Evolutionary conservation across 2,888 invertebrate genomes (phyloP), one percentile per base, ranked within the genome.

Genomic region (Atherix ibis): DNA sequence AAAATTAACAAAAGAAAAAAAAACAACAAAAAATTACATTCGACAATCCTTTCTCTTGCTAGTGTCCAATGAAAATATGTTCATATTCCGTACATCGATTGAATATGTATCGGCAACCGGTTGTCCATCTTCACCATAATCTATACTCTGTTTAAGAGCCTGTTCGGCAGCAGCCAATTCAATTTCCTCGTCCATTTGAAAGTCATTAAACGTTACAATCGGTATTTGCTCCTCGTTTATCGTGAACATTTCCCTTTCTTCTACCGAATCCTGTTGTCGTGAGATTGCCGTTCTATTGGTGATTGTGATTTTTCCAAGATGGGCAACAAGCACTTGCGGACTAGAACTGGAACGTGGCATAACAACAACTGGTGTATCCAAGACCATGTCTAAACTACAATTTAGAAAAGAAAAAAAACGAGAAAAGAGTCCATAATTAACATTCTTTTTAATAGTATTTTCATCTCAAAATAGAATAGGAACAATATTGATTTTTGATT

Each of bases 341-440:
- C 87, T 88, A 44, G 69, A 69, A 18, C 77, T 71, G 8, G 74
- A 71, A 41, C 85, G 69, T 0, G 94, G 92, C 34, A 94, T 61
- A 37, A 94, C 81, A 43, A 94, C 71, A 27, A 94, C 87, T 0
- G 95, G 95, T 32, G 88, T 89, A 56, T 91, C 85, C 46, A 94
- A 65, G 40, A 84, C 71, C 32, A 91, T 68, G 55, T 80, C 79
- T 39, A 91, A 63, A 37, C 77, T 58, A 33, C n/a, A n/a, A n/a
- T n/a, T n/a, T n/a, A 8, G 46, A 44, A n/a, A n/a, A n/a, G n/a
- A n/a, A 29, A 13, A 17, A n/a, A n/a, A 4, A 5, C n/a, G n/a
- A n/a, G n/a, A n/a, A n/a, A n/a, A n/a, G n/a, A n/a, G n/a, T n/a
- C n/a, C n/a, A n/a, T n/a, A n/a, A n/a, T n/a, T n/a, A n/a, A n/a